Percentiles rank a stretch among this genome's conserved stretches.
Conservation (phyloP, 1,140 invertebrate species). For the Linepithema humile region DNA sequence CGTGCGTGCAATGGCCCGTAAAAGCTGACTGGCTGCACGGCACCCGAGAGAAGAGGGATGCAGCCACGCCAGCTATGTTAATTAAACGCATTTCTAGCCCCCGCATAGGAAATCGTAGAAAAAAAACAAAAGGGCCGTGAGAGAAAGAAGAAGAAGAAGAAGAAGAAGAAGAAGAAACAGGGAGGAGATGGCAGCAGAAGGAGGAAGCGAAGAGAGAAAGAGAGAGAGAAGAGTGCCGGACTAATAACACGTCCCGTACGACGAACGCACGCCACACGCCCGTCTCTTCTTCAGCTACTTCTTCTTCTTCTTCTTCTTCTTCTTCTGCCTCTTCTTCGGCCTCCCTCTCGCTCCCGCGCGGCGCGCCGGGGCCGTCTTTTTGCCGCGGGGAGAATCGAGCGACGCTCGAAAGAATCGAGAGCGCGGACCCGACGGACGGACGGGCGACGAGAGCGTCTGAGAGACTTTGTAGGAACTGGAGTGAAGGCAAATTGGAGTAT, state of each 20-base stretch:
- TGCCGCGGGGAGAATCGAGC: conserved; percentile 40
- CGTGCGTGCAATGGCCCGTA: conserved; percentile 72
- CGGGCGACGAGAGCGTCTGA: conserved; percentile 33
- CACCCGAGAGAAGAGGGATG: conserved; percentile 69
- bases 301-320: conserved; percentile 24
- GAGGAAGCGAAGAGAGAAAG: conserved; percentile 45
- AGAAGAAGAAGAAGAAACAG: conserved; percentile 20
- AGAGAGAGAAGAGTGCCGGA: conserved; percentile 67
- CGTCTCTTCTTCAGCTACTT: conserved; percentile 62
- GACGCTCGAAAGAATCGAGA: conserved; percentile 43
- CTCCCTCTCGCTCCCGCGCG: conserved; percentile 33
- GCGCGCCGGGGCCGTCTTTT: conserved; percentile 16
- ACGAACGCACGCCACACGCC: conserved; percentile 74
- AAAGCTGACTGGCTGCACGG: conserved; percentile 71
- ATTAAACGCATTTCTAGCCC: conserved; percentile 76
- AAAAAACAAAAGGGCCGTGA: conserved; percentile 60
- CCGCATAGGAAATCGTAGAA: conserved; percentile 72
- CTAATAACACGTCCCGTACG: conserved; percentile 76
- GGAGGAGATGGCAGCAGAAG: conserved; percentile 62
- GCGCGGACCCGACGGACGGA: conserved; percentile 12
- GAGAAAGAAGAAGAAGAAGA: conserved; percentile 17
- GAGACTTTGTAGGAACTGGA: conserved; percentile 54
- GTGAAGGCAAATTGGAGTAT: conserved; percentile 58
- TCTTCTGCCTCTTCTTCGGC: conserved; percentile 59
- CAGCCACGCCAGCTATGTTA: conserved; percentile 75